Percentiles rank a stretch among this genome's conserved stretches.
Evolutionary conservation across 2,113 vertebrate species (phyloP).

Genomic region (Accipiter cooperii): DNA sequence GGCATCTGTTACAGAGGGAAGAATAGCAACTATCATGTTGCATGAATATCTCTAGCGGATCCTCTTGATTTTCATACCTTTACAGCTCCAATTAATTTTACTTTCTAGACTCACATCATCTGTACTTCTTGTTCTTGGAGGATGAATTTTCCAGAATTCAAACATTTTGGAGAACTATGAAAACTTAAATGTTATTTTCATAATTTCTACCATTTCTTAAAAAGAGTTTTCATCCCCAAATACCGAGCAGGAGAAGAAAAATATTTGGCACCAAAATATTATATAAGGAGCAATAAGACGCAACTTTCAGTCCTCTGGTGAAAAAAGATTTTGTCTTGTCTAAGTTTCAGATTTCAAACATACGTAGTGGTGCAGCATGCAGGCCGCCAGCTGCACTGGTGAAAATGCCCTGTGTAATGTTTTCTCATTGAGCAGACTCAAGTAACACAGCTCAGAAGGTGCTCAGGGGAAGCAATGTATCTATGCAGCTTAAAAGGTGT

Average conservation of each 20-base stretch:
- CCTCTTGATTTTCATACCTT: not conserved
- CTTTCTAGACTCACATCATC: not conserved
- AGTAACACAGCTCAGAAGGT: fast-evolving
- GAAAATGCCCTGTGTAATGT: not conserved
- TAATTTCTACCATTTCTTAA: not conserved
- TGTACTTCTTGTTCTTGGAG: not conserved
- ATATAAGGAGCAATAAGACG: not conserved
- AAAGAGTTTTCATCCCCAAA: not conserved
- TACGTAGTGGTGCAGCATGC: not conserved
- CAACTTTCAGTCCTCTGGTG: not conserved
- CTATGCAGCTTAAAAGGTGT: not conserved
- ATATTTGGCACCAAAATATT: not conserved
- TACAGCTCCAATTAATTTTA: not conserved
- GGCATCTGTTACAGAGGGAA: not conserved
- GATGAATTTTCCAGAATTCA: not conserved
- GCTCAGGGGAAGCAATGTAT: not conserved
- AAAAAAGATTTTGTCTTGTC: not conserved
- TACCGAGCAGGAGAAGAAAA: not conserved
- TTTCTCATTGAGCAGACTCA: not conserved
- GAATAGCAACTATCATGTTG: not conserved
- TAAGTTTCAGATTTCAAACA: not conserved
- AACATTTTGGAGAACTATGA: not conserved
- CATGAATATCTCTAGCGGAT: not conserved
- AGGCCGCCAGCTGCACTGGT: not conserved
- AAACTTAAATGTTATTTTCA: not conserved